Evolutionary conservation across 2,888 invertebrate genomes (phyloP), one percentile per base, ranked within the genome.

Genomic region (Nomada fucata): DNA sequence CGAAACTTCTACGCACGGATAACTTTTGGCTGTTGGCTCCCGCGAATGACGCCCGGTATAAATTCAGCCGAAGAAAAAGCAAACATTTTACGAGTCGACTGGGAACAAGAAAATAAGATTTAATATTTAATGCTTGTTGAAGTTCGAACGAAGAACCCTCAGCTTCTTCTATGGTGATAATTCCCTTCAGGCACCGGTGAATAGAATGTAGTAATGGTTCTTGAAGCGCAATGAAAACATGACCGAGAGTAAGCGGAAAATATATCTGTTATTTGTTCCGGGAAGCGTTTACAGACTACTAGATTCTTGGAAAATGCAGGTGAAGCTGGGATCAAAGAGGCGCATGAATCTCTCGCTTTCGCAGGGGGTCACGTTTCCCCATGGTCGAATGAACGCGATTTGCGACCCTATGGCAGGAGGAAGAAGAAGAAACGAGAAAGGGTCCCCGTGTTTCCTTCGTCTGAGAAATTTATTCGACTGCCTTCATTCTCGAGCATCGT

Each of bases 281-380:
- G 47, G 57, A 72, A 82, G 64, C 57, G 53, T 78, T 67, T 72
- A 68, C 65, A 74, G 72, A 76, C 68, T 78, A 55, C 29, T 23
- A 61, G 23, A 47, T 76, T 72, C 50, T n/a, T 60, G 68, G 67
- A 57, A 79, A 73, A 70, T 84, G 79, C 79, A 70, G 79, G 60
- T 63, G 75, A 74, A 79, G 69, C 47, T 42, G 18, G 70, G 79
- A 84, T 86, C 86, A 82, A 84, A 86, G 82, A 75, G 71, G 70
- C 63, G 60, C 74, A 69, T 55, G 82, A 79, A 84, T 79, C 84
- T 4, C 47, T 76, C 65, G 79, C 75, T 86, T 86, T 77, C 79
- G 36, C 5, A 82, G 73, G 67, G 72, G 76, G 84, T 82, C 84
- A 84, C 82, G 84, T 82, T 86, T 65, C 57, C 70, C 72, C 52